Conservation (phyloP, 1,140 invertebrate species). For the Lepeophtheirus salmonis region DNA sequence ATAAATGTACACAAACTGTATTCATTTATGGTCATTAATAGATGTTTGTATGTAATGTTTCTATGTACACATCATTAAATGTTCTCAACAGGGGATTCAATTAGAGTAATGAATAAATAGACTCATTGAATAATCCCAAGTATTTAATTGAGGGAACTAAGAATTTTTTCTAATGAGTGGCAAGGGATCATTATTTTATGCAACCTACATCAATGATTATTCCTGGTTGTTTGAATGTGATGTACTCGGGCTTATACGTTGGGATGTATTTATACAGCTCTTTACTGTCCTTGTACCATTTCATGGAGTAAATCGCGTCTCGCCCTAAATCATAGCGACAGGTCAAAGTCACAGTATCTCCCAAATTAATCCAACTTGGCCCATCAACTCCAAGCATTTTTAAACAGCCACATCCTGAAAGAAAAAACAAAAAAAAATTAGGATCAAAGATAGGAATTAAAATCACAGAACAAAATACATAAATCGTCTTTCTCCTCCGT, state of each 20-base stretch:
- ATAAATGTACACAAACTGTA: background rate
- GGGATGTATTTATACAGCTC: conserved; percentile 66
- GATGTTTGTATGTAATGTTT: no score
- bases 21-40: no score
- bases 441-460: background rate
- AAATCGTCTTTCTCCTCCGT: no score
- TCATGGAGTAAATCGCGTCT: conserved; percentile 56
- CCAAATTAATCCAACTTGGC: conserved; percentile 43
- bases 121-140: no score
- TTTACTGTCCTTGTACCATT: conserved; percentile 69
- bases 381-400: conserved; percentile 43
- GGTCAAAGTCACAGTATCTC: conserved; percentile 45
- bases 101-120: no score
- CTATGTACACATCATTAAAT: no score
- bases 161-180: background rate
- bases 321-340: conserved; percentile 58
- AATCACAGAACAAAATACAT: no score
- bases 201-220: conserved; percentile 7
- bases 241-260: conserved; percentile 22
- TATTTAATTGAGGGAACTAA: no score
- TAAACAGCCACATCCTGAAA: conserved; percentile 25
- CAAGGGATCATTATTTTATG: background rate
- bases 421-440: background rate
- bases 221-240: background rate
- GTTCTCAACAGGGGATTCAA: no score